phyloP scores from a whole-genome alignment of 2,113 vertebrate genomes.

The Dicerorhinus sumatrensis region DNA sequence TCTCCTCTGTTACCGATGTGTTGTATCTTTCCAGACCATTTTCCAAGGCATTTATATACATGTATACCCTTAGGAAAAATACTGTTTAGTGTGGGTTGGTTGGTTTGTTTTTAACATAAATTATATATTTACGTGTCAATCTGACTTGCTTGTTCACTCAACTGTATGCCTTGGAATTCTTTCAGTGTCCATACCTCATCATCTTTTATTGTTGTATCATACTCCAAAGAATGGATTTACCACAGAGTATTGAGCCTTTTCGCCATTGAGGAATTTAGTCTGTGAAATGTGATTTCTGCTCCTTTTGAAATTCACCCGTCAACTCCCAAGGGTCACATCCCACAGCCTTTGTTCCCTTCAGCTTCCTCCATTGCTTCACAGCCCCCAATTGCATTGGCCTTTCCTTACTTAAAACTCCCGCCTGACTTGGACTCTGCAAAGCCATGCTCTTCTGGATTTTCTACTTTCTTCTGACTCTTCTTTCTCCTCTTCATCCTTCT shows the following conservation, averaged over 20 bases:
- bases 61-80: background rate
- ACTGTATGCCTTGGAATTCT: background rate
- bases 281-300: background rate
- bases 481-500: slow-evolving; percentile 73
- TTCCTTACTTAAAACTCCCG: background rate
- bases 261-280: background rate
- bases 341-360: background rate
- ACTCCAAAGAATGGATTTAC: background rate
- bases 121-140: background rate
- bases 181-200: background rate
- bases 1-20: too few relatives aligned
- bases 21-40: background rate
- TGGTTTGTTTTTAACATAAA: background rate
- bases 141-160: slow-evolving; percentile 1
- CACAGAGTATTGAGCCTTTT: background rate
- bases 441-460: background rate
- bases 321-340: background rate
- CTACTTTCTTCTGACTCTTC: slow-evolving; percentile 73
- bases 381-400: background rate
- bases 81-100: background rate
- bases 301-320: background rate
- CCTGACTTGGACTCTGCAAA: background rate
- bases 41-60: background rate
- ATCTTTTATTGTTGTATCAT: background rate
- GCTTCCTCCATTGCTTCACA: background rate